These are phyloP conservation scores for Drosophila antonietae DNA, from an alignment of 2,888 invertebrate species.

Conservation along the genomic window DNA sequence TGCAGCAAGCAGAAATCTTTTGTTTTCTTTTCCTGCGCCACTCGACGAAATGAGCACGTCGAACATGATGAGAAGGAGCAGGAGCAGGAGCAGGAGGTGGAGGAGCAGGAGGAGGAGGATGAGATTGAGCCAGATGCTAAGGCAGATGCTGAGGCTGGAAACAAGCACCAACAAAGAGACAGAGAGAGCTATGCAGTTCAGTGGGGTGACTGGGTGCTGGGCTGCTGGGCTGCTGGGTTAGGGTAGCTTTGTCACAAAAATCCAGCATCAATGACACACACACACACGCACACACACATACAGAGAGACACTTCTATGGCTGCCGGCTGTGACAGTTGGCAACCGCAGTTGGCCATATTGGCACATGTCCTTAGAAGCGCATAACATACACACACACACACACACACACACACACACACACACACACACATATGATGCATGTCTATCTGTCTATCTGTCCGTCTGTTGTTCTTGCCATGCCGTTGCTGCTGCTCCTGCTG, in stretches of 20 bases:
- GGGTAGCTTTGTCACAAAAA: slow-evolving; percentile 34
- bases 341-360: slow-evolving; percentile 76
- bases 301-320: slow-evolving; percentile 25
- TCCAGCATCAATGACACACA: slow-evolving; percentile 58
- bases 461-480: slow-evolving; percentile 8
- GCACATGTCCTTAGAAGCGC: slow-evolving; percentile 76
- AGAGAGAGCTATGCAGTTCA: not conserved
- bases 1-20: slow-evolving; percentile 71
- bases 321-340: slow-evolving; percentile 45
- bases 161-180: not conserved
- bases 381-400: slow-evolving; percentile 3
- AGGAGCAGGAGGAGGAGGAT: not conserved
- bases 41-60: slow-evolving; percentile 77
- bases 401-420: slow-evolving; percentile 8
- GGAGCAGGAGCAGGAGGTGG: not conserved
- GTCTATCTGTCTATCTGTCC: slow-evolving; percentile 33
- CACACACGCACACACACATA: slow-evolving; percentile 16
- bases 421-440: slow-evolving; percentile 5
- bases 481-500: slow-evolving; percentile 47
- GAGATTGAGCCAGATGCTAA: not conserved
- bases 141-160: not conserved
- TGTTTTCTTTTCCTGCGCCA: slow-evolving; percentile 60
- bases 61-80: slow-evolving; percentile 26
- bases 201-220: not conserved
- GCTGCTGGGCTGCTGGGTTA: not conserved